Evolutionary conservation across 2,888 invertebrate genomes (phyloP), one percentile per base, ranked within the genome.

Genomic region (Anorthoa munda): DNA sequence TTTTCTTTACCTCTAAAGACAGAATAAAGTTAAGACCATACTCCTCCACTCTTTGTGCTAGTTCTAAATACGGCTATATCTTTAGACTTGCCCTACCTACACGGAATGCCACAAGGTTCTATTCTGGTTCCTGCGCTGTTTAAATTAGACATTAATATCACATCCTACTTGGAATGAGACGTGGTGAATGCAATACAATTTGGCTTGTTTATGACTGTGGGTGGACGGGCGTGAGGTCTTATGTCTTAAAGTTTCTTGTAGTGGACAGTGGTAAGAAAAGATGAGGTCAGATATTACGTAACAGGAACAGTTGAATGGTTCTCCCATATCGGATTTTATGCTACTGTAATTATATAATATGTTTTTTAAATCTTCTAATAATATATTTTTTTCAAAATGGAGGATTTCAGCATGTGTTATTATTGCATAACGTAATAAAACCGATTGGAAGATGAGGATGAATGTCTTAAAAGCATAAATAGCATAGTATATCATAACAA

Each of bases 61-160:
- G 26, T 66, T 69, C 50, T 82, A 55, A 51, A 55, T 66, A n/a
- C 63, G 60, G 39, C 26, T n/a, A 1, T 61, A 21, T 26, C 39
- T 59, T n/a, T 59, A 68, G 58, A 66, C 72, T 59, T 66, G 56
- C 46, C 73, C 90, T 86, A 75, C 93, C 92, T 90, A 93, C 92
- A 85, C 89, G 86, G 89, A 77, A 76, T 93, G 79, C 91, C 87
- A 69, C 93, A 93, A 94, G 94, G 93, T 80, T 90, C 83, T 81
- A 83, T 87, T 88, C 89, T 93, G 86, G 91, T 88, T 88, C 91
- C 91, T 85, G 79, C 79, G 82, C 83, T 89, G 86, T 90, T 92
- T 89, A 86, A 88, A 87, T 86, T 87, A 88, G 79, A 86, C 81
- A 84, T 86, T 84, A 86, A 76, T 88, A 75, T 73, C 83, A 72